These are phyloP conservation scores for Fregetta grallaria DNA, from an alignment of 2,113 vertebrate genomes.

Conservation along the genomic window DNA sequence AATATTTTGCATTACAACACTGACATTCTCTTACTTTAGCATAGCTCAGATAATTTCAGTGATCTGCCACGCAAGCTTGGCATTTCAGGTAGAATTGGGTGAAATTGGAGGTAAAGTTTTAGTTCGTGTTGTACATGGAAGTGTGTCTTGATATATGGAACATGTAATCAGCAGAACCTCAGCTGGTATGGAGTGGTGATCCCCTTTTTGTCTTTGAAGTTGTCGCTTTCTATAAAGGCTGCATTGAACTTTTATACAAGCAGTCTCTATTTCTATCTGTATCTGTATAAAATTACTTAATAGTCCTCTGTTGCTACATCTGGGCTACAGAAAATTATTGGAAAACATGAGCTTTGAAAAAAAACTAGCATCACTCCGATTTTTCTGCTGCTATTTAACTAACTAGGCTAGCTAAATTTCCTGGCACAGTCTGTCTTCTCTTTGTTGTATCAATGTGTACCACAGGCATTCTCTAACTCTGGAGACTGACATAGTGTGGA, in stretches of 20 bases:
- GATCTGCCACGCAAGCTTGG: background rate
- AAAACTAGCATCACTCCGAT: background rate
- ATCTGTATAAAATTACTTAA: background rate
- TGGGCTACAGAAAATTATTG: background rate
- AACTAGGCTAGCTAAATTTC: background rate
- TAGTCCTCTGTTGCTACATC: background rate
- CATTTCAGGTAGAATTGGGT: background rate
- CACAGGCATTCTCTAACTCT: background rate
- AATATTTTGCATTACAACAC: background rate
- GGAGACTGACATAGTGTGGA: background rate
- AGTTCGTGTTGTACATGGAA: background rate
- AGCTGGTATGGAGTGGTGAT: background rate
- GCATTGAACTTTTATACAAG: background rate
- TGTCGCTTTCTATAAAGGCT: background rate
- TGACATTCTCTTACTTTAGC: background rate
- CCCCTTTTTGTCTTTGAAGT: background rate
- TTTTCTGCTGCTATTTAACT: background rate
- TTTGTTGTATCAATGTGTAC: background rate
- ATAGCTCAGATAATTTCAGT: background rate
- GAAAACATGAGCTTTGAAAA: background rate
- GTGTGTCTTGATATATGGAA: background rate
- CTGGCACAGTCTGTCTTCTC: background rate
- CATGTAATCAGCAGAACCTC: background rate
- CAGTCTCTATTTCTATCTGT: background rate
- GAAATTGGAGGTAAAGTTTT: background rate